Evolutionary conservation across 2,113 vertebrate species (phyloP), one percentile per base, ranked within the genome.

Genomic region (Pluvialis apricaria): DNA sequence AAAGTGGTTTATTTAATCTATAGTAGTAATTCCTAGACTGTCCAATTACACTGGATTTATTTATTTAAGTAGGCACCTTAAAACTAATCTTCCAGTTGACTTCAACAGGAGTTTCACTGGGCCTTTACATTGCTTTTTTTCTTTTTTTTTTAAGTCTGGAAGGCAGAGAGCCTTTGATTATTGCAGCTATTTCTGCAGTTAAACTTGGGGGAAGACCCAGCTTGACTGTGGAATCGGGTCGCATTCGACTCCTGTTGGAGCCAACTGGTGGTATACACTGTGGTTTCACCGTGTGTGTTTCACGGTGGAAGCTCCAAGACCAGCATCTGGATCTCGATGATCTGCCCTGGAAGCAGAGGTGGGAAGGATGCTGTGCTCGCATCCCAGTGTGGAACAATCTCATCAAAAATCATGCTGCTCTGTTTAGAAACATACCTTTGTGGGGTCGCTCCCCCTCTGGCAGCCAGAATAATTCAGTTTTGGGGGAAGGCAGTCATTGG

Each of bases 31-130:
- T 95, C 61, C 73, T 87, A 57, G 45, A 66, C 69, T 60, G 70
- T 83, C 25, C 62, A 61, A 3, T 92, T 95, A 87, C 12, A 10
- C 44, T 60, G 86, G 58, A 64, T 94, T 87, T 89, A 79, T 78
- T 94, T 55, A 68, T 95, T 92, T 87, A 89, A 92, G 36, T 42
- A 90, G 71, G 10, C 51, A 91, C 66, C 84, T 95, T 89, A 66
- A 87, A 91, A 82, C 45, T 86, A 61, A 83, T 87, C 40, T 88
- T 65, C 45, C 13, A 22, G 54, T 68, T 83, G 76, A 32, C 68
- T 94, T 65, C 54, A 81, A 19, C 55, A 64, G 62, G 26, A 71
- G 8, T 86, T 94, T 65, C 8, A 14, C 6, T 69, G 72, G 26
- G 7, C 29, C 36, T 70, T 87, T 65, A 57, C 24, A 4, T 55